Evolutionary conservation across 2,113 vertebrate genomes (phyloP).

Genomic region (Perccottus glenii): DNA sequence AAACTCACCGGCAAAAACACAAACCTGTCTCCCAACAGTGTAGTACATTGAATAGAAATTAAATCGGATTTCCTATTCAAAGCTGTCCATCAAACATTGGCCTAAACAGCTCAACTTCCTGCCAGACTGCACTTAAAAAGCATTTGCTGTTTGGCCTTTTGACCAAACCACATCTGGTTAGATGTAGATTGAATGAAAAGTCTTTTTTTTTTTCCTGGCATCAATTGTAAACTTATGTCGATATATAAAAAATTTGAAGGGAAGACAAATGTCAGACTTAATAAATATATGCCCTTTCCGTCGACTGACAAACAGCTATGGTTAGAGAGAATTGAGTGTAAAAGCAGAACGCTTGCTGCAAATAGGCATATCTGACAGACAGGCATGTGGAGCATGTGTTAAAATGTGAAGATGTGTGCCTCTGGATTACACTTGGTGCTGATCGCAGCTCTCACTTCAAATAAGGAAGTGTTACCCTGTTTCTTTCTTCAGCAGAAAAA

Average conservation of each 20-base stretch:
- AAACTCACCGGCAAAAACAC: no score
- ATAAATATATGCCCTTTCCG: conserved; percentile 13
- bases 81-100: conserved; percentile 14
- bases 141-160: conserved; percentile 32
- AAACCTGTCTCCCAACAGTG: neutral
- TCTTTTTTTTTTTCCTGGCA: no score
- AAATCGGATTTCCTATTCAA: conserved; percentile 3
- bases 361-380: conserved; percentile 35
- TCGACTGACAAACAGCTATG: conserved; percentile 15
- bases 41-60: neutral
- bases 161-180: neutral
- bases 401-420: conserved; percentile 18
- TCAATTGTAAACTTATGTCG: neutral
- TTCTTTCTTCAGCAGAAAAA: neutral
- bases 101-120: conserved; percentile 20
- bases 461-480: neutral
- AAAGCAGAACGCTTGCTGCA: conserved; percentile 31
- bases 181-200: no score
- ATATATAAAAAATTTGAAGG: neutral
- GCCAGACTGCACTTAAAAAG: conserved; percentile 33
- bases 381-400: conserved; percentile 22
- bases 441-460: neutral
- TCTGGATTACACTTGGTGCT: conserved; percentile 20
- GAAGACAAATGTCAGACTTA: conserved; percentile 9
- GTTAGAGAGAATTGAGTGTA: conserved; percentile 16